Base-by-base conservation (phyloP, 2,888 invertebrate genomes). In the Trachelus tabidus region DNA sequence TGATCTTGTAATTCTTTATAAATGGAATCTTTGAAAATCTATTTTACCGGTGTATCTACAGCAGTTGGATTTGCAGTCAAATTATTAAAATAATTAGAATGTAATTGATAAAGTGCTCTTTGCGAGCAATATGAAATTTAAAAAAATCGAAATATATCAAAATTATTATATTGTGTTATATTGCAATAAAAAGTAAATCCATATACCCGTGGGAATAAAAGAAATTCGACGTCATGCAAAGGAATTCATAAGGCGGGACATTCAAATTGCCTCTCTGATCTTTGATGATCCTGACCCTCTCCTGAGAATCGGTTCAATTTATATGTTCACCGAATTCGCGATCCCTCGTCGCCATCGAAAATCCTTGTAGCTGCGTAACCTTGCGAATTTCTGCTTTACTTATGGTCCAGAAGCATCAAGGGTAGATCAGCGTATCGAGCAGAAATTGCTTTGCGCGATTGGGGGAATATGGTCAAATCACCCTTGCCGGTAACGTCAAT, bases 321-420 rank as follows among this genome's bases (percentile, higher is more conserved):
- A 80, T 73, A 81, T 79, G 80, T 81, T 79, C 73, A 75, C 80
- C 81, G 81, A 77, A 79, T 81, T 79, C 73, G 73, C 34, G 75
- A 79, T 79, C 77, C 69, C 81, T 68, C 79, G 75, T 75, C 31
- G 75, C 77, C 76, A 78, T 79, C 79, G 77, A 77, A 79, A 69
- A 75, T 73, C 73, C 34, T 12, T 35, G 73, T 23, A 34, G 35
- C 34, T 6, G 0, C 73, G 34, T 34, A 23, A 23, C 34, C 34
- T 73, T 34, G 12, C 31, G 73, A 35, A 73, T 34, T 73, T 34
- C 15, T 30, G 23, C 69, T 40, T 40, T 40, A 40, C 40, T 1
- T 12, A 30, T 15, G 30, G 33, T 69, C 69, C 31, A 40, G 15
- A 69, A 33, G 69, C 30, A 30, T 1, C 15, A 23, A 69, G 69